Percentiles rank a stretch among this genome's conserved stretches.
Evolutionary conservation across 2,888 invertebrate genomes (phyloP).

Genomic region (Diarsia rubi): DNA sequence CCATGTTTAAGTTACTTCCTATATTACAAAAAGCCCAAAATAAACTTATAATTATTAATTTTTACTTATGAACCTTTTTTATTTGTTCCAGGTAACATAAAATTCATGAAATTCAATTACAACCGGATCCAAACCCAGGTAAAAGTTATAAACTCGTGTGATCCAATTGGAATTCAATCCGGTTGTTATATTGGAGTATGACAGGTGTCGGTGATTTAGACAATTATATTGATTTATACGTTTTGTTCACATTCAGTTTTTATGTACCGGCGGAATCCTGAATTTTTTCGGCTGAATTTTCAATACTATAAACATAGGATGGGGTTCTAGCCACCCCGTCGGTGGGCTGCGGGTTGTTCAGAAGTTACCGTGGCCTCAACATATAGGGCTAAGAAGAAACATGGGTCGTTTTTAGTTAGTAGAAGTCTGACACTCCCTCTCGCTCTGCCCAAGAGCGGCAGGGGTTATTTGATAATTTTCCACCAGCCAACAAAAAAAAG

Average conservation of each 20-base stretch:
- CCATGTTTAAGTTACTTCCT: neutral
- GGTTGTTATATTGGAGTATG: conserved; percentile 51
- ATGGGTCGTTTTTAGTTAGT: no score
- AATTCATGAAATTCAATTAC: conserved; percentile 37
- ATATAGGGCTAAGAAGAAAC: no score
- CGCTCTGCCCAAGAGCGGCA: no score
- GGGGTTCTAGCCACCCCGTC: no score
- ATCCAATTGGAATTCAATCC: conserved; percentile 60
- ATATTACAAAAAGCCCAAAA: neutral
- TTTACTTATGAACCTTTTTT: conserved; percentile 12
- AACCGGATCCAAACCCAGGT: conserved; percentile 28
- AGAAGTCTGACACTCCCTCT: no score
- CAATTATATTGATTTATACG: conserved; percentile 35
- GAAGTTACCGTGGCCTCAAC: no score
- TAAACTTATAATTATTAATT: neutral
- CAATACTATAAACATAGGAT: neutral
- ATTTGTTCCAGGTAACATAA: conserved; percentile 58
- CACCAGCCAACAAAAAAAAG: no score
- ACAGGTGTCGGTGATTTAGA: conserved; percentile 33
- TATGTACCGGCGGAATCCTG: neutral
- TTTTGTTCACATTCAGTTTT: conserved; percentile 39
- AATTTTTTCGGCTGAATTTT: neutral
- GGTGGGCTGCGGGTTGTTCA: no score
- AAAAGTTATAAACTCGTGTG: conserved; percentile 29
- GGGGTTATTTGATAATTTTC: no score